Conservation (phyloP, 2,888 invertebrate species). For the Alentia gelatinosa region DNA sequence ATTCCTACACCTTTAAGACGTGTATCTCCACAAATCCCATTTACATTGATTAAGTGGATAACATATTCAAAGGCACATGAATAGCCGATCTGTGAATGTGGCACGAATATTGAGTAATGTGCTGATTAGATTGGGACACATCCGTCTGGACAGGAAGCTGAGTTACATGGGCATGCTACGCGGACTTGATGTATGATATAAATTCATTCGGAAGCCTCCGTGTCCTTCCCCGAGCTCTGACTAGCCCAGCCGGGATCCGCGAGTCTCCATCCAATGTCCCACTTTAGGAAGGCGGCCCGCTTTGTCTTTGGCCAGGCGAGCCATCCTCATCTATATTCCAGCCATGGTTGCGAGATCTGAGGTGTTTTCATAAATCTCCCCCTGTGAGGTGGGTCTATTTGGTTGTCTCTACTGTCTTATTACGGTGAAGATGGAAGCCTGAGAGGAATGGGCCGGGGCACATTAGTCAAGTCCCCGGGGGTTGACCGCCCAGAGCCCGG, state of each 20-base stretch:
- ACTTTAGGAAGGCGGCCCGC: background rate
- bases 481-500: conserved; percentile 3
- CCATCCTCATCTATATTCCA: conserved; percentile 26
- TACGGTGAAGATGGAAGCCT: conserved; percentile 40
- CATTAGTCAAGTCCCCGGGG: conserved; percentile 38
- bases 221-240: background rate
- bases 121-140: background rate
- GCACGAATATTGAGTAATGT: background rate
- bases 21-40: too few species aligned
- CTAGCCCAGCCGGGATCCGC: background rate
- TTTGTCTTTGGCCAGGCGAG: conserved; percentile 15
- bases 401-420: conserved; percentile 53
- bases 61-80: background rate
- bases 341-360: conserved; percentile 32
- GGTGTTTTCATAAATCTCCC: conserved; percentile 44
- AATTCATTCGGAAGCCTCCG: background rate
- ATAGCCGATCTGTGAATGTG: background rate
- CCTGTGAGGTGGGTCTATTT: conserved; percentile 45
- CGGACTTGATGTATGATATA: background rate
- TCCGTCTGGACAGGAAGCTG: background rate
- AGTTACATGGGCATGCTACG: background rate
- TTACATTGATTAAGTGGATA: background rate
- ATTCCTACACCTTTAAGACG: too few species aligned
- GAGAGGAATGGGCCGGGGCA: conserved; percentile 17
- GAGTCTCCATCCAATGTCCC: background rate